Evolutionary conservation across 1,140 invertebrate species (phyloP), one percentile per base, ranked within the genome.

Genomic region (Ips typographus): DNA sequence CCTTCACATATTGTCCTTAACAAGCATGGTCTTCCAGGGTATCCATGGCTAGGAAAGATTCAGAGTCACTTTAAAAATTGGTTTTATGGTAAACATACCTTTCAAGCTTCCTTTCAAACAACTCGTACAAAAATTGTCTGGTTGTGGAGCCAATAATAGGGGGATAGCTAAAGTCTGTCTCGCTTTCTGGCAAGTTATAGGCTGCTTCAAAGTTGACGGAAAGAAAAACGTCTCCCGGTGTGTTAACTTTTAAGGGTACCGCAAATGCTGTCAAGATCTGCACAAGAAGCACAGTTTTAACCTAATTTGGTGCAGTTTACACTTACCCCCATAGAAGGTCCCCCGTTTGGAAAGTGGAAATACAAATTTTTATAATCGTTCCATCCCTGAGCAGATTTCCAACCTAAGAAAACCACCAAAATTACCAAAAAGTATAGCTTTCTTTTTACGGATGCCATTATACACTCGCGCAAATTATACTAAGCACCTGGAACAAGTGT

Each of bases 121-220:
- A 57, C 6, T 71, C 43, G 57, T 78, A 78, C 1, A 75, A 56
- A 42, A 65, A 49, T 59, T 70, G 72, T 58, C 77, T 60, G 44
- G 68, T 40, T 1, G 60, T 55, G n/a, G 53, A 44, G 8, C 67
- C 47, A 7, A 77, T 60, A 40, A 76, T 71, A 22, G 74, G 74
- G 2, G 76, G 76, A 65, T 70, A 77, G n/a, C 57, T 58, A 40
- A 72, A 73, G n/a, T 59, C 59, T 2, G 70, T 77, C 62, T 77
- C 42, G 65, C 77, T 78, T 55, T 72, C 44, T 40, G 77, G 77
- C 51, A 78, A 42, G 7, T 70, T 80, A 80, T 91, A 92, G 76
- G 87, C 90, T 0, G 87, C 87, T 77, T 92, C 91, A 77, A 92
- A 89, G 77, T 91, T 91, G 71, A 89, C 90, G 0, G 90, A 90